These are phyloP conservation scores for Orthonevra nobilis DNA, from an alignment of 2,888 invertebrate genomes.

Conservation along the genomic window DNA sequence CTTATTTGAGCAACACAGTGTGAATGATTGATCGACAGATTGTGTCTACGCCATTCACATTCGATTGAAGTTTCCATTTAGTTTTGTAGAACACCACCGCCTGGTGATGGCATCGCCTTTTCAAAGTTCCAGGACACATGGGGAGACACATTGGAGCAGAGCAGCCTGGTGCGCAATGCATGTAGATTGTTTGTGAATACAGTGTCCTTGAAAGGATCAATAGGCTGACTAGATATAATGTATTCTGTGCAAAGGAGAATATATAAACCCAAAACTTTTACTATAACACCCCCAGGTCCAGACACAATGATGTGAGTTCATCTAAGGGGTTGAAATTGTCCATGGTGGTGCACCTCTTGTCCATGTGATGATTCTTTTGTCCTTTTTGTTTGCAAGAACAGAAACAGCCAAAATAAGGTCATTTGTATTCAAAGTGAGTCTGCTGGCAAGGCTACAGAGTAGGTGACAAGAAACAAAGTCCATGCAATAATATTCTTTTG, in stretches of 20 bases:
- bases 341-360: slow-evolving; percentile 19
- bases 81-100: not conserved
- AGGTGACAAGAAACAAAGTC: too few relatives aligned
- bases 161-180: not conserved
- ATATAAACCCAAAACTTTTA: slow-evolving; percentile 50
- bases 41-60: slow-evolving; percentile 41
- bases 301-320: slow-evolving; percentile 17
- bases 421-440: too few relatives aligned
- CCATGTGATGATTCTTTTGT: not conserved
- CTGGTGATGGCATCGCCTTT: slow-evolving; percentile 23
- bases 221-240: slow-evolving; percentile 33
- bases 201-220: slow-evolving; percentile 49
- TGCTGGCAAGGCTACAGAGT: too few relatives aligned
- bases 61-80: slow-evolving; percentile 38
- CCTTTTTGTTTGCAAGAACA: not conserved
- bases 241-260: slow-evolving; percentile 3
- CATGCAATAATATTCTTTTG: too few relatives aligned
- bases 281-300: slow-evolving; percentile 40
- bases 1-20: not conserved
- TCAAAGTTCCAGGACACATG: slow-evolving; percentile 10
- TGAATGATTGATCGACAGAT: slow-evolving; percentile 50
- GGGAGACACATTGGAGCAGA: slow-evolving; percentile 1
- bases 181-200: slow-evolving; percentile 24
- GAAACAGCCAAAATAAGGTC: slow-evolving; percentile 36
- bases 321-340: slow-evolving; percentile 28